Conservation (phyloP, 2,888 invertebrate species). For the Leistus spinibarbis region DNA sequence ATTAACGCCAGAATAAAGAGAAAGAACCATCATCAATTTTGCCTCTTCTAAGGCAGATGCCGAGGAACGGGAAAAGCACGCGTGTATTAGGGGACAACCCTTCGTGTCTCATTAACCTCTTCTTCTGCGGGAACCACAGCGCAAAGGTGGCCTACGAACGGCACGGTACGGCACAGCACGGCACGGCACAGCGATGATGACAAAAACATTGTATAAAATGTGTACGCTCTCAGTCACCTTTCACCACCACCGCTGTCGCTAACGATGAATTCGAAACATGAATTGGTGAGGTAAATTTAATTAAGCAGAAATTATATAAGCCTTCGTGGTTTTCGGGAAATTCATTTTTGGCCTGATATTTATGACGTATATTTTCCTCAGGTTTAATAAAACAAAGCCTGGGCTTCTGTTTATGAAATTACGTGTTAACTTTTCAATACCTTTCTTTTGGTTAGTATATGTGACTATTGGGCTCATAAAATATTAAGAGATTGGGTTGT, state of each 20-base stretch:
- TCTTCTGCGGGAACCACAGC: slow-evolving; percentile 12
- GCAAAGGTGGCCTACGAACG: not conserved
- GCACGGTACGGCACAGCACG: not conserved
- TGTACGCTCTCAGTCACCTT: too few species aligned
- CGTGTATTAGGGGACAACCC: not conserved
- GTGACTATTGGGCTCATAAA: too few species aligned
- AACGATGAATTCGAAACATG: slow-evolving; percentile 13
- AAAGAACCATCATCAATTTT: slow-evolving; percentile 33
- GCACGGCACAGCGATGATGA: not conserved
- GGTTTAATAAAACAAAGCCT: too few species aligned
- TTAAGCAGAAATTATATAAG: slow-evolving; percentile 32
- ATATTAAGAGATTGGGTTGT: too few species aligned
- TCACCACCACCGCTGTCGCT: not conserved
- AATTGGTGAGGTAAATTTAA: slow-evolving; percentile 27
- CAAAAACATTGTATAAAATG: slow-evolving; percentile 18
- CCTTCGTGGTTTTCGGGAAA: not conserved
- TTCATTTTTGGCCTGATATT: not conserved
- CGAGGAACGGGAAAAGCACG: not conserved
- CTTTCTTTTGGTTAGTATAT: too few species aligned
- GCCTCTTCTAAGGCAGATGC: slow-evolving; percentile 27
- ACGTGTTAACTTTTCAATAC: too few species aligned
- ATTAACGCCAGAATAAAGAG: slow-evolving; percentile 37
- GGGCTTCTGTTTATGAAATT: too few species aligned
- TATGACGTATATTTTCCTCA: too few species aligned
- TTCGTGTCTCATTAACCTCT: slow-evolving; percentile 31